A percentile compares a stretch with the other conserved stretches of the same genome.
Conservation (phyloP, 2,888 invertebrate genomes). For the Noctua pronuba region DNA sequence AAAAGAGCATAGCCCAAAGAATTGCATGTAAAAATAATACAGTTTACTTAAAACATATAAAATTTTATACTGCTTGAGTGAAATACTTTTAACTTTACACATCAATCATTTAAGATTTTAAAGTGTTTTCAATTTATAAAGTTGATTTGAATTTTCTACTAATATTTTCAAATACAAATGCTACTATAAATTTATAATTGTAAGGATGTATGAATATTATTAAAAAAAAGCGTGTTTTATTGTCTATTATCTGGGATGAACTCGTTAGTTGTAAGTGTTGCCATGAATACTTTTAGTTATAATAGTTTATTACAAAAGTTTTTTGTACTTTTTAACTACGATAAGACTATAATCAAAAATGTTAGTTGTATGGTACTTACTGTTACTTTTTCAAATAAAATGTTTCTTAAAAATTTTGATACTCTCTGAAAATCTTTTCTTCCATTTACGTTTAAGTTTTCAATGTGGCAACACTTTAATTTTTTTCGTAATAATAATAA, state of each 20-base stretch:
- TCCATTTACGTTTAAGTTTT: conserved; percentile 9
- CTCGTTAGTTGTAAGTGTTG: conserved; percentile 51
- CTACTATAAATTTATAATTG: conserved; percentile 38
- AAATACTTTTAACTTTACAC: conserved; percentile 18
- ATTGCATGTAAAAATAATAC: neutral
- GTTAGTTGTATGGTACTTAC: neutral
- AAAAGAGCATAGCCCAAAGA: neutral
- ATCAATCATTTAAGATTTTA: neutral
- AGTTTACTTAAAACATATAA: conserved; percentile 36
- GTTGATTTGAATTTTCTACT: conserved; percentile 18
- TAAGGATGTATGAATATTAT: conserved; percentile 42
- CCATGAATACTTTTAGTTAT: conserved; percentile 29
- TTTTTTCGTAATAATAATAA: neutral
- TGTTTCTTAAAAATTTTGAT: neutral
- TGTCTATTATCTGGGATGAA: conserved; percentile 64
- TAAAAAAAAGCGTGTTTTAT: conserved; percentile 59
- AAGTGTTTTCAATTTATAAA: neutral
- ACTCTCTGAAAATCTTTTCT: neutral
- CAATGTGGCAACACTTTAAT: conserved; percentile 48
- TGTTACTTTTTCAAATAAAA: neutral
- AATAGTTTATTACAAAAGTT: neutral
- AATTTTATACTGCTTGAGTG: conserved; percentile 19
- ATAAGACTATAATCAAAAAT: neutral
- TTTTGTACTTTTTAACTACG: conserved; percentile 20
- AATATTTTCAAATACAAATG: conserved; percentile 50